phyloP scores from a whole-genome alignment of 2,888 invertebrate genomes.

The Archaeoteleia sp. region DNA sequence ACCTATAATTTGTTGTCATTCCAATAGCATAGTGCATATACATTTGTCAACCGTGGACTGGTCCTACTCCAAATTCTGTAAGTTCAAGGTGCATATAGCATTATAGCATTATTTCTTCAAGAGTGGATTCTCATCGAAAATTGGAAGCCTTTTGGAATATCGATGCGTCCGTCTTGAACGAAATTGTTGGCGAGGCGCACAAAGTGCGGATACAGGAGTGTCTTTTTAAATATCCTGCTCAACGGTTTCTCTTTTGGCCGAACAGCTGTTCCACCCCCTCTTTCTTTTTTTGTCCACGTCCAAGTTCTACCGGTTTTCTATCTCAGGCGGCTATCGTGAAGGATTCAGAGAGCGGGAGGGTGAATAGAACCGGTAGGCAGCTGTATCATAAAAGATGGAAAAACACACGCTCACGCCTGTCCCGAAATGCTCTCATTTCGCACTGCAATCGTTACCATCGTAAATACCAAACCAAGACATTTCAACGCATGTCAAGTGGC shows the following conservation, averaged over 20 bases:
- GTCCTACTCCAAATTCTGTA: no score
- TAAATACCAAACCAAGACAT: conserved; percentile 1
- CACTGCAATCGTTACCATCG: conserved; percentile 4
- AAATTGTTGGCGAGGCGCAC: conserved; percentile 35
- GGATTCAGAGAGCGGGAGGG: conserved; percentile 48
- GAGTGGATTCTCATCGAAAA: conserved; percentile 5
- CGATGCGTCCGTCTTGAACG: conserved; percentile 27
- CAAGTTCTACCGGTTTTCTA: conserved; percentile 56
- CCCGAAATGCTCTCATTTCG: conserved; percentile 34
- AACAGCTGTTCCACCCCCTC: conserved; percentile 60
- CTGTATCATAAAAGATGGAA: conserved; percentile 54
- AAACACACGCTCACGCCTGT: conserved; percentile 52
- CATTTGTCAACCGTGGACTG: no score
- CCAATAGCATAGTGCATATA: no score
- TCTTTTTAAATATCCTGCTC: conserved; percentile 57
- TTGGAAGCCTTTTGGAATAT: conserved; percentile 32
- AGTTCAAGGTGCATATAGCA: no score
- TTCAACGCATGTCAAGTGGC: conserved; percentile 3
- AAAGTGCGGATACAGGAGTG: conserved; percentile 51
- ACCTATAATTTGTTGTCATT: no score
- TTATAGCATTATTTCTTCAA: not conserved
- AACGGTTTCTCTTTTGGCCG: conserved; percentile 51
- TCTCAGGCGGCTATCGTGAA: conserved; percentile 58
- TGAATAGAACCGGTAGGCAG: conserved; percentile 47
- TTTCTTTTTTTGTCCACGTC: conserved; percentile 42